A percentile compares a stretch with the other conserved stretches of the same genome.
Conservation (phyloP, 2,797 vertebrate genomes). For the Schizopygopsis pylzovi region DNA sequence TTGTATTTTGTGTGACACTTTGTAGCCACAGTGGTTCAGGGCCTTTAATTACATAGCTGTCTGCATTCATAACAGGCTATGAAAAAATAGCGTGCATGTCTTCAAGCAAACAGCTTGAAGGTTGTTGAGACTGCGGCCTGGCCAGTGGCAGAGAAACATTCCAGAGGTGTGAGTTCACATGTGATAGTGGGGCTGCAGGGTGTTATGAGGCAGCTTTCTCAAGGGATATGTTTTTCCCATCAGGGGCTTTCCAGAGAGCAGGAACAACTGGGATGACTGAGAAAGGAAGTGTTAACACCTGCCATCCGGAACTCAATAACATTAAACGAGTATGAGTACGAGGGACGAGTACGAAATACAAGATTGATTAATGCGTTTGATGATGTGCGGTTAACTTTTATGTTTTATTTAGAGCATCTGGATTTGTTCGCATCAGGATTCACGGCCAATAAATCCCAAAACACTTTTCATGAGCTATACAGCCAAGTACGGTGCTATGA, state of each 20-base stretch:
- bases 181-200: slow-evolving; percentile 69
- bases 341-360: background rate
- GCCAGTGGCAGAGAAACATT: slow-evolving; percentile 66
- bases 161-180: slow-evolving; percentile 73
- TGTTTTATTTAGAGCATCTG: slow-evolving; percentile 39
- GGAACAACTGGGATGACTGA: slow-evolving; percentile 35
- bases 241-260: slow-evolving; percentile 65
- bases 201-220: slow-evolving; percentile 67
- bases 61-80: slow-evolving; percentile 5
- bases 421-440: slow-evolving; percentile 21
- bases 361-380: slow-evolving; percentile 24
- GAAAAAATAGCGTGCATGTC: background rate
- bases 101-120: slow-evolving; percentile 24
- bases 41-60: slow-evolving; percentile 29
- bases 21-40: background rate
- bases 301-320: slow-evolving; percentile 21
- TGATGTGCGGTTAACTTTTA: slow-evolving; percentile 6
- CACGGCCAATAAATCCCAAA: slow-evolving; percentile 11
- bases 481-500: slow-evolving; percentile 30
- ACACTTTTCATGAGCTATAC: background rate
- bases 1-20: slow-evolving; percentile 19
- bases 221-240: slow-evolving; percentile 74
- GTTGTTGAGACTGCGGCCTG: slow-evolving; percentile 30
- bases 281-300: slow-evolving; percentile 34
- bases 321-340: background rate